Evolutionary conservation across 2,113 vertebrate genomes (phyloP).

Genomic region (Ophthalmolycus amberensis): DNA sequence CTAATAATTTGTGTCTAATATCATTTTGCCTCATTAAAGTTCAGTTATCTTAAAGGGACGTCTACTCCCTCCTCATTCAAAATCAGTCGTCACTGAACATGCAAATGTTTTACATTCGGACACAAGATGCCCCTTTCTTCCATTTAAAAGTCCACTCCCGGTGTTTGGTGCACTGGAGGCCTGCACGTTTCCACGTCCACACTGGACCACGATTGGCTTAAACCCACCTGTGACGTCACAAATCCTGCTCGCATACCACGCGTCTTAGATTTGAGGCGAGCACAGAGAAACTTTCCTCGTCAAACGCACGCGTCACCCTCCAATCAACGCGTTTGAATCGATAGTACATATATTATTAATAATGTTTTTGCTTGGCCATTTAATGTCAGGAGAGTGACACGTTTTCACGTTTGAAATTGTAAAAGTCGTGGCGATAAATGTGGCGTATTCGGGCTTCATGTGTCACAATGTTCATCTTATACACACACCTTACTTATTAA

Average conservation of each 20-base stretch:
- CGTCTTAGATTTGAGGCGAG: conserved; percentile 7
- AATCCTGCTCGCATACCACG: no score
- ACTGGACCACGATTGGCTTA: background rate
- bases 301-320: background rate
- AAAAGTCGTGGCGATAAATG: background rate
- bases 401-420: background rate
- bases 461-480: background rate
- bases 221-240: no score
- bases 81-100: background rate
- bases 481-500: background rate
- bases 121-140: background rate
- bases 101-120: background rate
- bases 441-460: background rate
- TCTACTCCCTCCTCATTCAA: background rate
- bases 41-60: background rate
- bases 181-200: conserved; percentile 5
- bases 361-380: no score
- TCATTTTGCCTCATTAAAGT: background rate
- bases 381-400: no score
- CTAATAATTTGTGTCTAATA: background rate
- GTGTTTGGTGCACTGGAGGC: background rate
- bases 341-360: no score
- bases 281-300: conserved; percentile 6
- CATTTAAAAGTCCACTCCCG: background rate
- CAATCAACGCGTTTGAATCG: background rate